Base-by-base conservation (phyloP, 2,888 invertebrate species). In the Lepetodrilus schrolli region DNA sequence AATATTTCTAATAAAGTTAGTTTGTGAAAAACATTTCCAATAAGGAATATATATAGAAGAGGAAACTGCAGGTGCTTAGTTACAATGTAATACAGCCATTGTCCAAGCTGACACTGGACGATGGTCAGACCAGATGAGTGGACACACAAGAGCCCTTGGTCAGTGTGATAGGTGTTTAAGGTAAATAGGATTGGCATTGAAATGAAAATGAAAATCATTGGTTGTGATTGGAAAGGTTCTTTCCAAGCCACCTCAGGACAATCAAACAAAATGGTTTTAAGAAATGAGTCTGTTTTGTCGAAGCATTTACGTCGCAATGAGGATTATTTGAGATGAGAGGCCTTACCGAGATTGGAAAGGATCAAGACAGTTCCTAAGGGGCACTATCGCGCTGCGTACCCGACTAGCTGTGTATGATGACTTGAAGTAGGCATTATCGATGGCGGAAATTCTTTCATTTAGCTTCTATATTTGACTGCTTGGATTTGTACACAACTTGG, bases 291-390 rank as follows among this genome's bases (percentile, higher is more conserved):
- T 58, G 30, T 17, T 58, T 58, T 58, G 58, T 58, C 17, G 58
- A 30, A 30, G 58, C 58, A 58, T 58, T 58, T 58, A 17, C 30
- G 30, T 23, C 30, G 30, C 30, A 34, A 58, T 58, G 58, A 58
- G 58, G 30, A 58, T 30, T 58, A 58, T 58, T 58, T 26, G 17
- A 58, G 58, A 58, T 58, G 58, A 58, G 58, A 30, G 58, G 58
- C 58, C 58, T 58, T 30, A 58, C 58, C 58, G 26, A 58, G 58
- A 58, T 58, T 58, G 58, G 17, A 58, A 23, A 58, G 58, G 58
- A 58, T 58, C 58, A 58, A 34, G 30, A 58, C 26, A 58, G 26
- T 58, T 58, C 58, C 58, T 58, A 30, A 30, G 58, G 58, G 58
- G 58, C 58, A 58, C 58, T 58, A 26, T 26, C 26, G 58, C 58